phyloP scores from a whole-genome alignment of 2,797 vertebrate species.

The Champsocephalus gunnari region DNA sequence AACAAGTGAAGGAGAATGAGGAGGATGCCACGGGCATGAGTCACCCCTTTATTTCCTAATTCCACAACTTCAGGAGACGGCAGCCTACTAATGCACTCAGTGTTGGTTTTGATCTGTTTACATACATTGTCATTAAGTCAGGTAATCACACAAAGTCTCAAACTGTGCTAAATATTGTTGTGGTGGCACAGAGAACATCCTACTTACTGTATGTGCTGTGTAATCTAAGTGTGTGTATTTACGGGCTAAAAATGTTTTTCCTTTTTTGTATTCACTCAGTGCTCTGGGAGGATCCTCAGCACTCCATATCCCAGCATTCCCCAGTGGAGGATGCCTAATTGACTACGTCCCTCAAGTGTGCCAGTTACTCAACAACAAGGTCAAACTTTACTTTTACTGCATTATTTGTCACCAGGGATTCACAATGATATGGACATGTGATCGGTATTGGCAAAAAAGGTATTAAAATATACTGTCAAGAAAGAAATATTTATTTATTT shows the following conservation, averaged over 20 bases:
- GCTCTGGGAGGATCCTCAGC: conserved; percentile 96
- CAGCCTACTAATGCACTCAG: not conserved
- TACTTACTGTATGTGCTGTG: not conserved
- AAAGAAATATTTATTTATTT: too few species aligned
- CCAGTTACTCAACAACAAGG: conserved; percentile 98
- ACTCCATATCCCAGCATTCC: conserved; percentile 97
- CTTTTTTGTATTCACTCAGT: conserved; percentile 78
- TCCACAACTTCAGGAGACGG: conserved; percentile 26
- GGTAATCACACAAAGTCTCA: not conserved
- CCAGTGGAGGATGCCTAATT: conserved; percentile 96
- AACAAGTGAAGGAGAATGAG: conserved; percentile 50
- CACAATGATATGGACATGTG: too few species aligned
- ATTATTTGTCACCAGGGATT: conserved; percentile 1
- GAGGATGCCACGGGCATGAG: conserved; percentile 44
- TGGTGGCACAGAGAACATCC: not conserved
- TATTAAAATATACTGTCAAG: too few species aligned
- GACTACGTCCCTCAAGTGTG: conserved; percentile 99
- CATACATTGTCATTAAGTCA: conserved; percentile 4
- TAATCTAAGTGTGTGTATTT: conserved; percentile 9
- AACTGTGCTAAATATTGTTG: not conserved
- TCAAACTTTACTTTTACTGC: conserved; percentile 57
- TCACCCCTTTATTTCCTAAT: conserved; percentile 35
- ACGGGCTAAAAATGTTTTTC: conserved; percentile 16
- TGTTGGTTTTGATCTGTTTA: conserved; percentile 14
- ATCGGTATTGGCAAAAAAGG: too few species aligned